A percentile compares a stretch with the other conserved stretches of the same genome.
Evolutionary conservation across 2,797 vertebrate genomes (phyloP).

Genomic region (Graptemys geographica): DNA sequence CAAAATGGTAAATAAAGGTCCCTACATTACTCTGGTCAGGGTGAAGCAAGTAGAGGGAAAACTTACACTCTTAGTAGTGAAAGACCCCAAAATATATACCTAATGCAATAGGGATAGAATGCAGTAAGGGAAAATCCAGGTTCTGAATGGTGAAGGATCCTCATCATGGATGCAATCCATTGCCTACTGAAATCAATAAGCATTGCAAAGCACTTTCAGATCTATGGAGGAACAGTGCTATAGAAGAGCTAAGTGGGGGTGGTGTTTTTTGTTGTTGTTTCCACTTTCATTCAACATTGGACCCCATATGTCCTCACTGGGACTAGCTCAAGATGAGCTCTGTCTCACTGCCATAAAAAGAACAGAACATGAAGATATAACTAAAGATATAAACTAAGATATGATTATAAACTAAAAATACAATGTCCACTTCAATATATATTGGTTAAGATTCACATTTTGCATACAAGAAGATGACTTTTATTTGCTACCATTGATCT

Average conservation of each 20-base stretch:
- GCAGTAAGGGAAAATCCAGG: not conserved
- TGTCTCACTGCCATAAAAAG: not conserved
- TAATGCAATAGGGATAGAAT: not conserved
- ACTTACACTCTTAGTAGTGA: not conserved
- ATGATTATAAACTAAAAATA: not conserved
- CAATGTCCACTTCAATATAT: not conserved
- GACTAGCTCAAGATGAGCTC: not conserved
- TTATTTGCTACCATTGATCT: not conserved
- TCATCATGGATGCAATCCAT: not conserved
- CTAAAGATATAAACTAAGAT: not conserved
- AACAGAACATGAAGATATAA: not conserved
- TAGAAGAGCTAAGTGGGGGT: not conserved
- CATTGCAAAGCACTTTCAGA: no score
- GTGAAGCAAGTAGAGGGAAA: not conserved
- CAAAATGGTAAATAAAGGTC: not conserved
- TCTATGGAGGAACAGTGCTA: not conserved
- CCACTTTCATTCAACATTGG: not conserved
- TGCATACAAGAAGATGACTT: not conserved
- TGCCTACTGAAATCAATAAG: not conserved
- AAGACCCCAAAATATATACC: not conserved
- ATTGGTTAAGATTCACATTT: not conserved
- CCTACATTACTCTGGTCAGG: not conserved
- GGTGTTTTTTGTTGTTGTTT: not conserved
- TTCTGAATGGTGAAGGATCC: not conserved
- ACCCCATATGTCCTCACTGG: not conserved